phyloP scores from a whole-genome alignment of 2,888 invertebrate genomes.

The Machimus atricapillus region DNA sequence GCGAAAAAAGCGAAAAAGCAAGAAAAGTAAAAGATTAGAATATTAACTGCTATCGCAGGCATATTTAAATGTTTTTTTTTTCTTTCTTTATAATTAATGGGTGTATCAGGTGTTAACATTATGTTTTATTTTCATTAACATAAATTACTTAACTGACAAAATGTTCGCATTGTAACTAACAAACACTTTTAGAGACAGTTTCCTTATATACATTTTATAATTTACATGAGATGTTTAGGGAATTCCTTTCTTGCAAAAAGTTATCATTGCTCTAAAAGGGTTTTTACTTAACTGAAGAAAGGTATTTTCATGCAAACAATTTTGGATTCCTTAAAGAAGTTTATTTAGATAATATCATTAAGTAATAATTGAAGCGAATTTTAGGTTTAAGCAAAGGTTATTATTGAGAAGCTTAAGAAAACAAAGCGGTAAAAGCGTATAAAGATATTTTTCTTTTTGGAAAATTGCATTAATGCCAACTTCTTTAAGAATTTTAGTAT shows the following conservation, averaged over 20 bases:
- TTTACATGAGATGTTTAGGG: background rate
- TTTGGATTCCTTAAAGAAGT: conserved; percentile 18
- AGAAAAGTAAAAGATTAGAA: conserved; percentile 39
- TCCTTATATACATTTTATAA: background rate
- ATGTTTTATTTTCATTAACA: conserved; percentile 7
- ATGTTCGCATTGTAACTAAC: background rate
- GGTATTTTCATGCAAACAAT: conserved; percentile 20
- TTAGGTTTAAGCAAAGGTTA: background rate
- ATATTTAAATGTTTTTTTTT: background rate
- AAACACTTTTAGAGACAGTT: background rate
- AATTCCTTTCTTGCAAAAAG: conserved; percentile 1
- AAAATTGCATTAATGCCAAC: background rate
- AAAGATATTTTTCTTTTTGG: background rate
- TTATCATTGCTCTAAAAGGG: conserved; percentile 20
- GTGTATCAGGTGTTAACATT: conserved; percentile 28
- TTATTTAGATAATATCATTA: background rate
- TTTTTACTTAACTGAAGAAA: background rate
- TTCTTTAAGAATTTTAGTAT: background rate
- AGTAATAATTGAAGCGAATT: background rate
- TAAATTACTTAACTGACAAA: conserved; percentile 13
- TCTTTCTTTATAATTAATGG: background rate
- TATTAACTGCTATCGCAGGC: background rate
- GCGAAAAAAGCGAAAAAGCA: conserved; percentile 30
- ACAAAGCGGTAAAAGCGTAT: background rate
- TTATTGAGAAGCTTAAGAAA: background rate